Percentiles rank a stretch among this genome's conserved stretches.
Conservation (phyloP, 2,797 vertebrate species). For the Microctenopoma steveboyesi region DNA sequence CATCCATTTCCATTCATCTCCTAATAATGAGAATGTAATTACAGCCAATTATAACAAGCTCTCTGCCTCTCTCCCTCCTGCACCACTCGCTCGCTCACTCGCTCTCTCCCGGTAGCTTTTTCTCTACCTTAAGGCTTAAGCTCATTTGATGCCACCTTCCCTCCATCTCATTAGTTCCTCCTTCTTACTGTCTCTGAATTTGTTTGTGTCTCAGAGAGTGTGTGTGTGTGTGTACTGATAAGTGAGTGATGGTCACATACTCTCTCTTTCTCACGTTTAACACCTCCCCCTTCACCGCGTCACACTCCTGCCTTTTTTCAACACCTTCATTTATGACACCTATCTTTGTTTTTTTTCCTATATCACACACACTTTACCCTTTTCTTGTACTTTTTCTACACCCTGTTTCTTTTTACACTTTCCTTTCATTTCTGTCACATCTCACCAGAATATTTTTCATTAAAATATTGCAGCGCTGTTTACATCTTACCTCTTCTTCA, state of each 20-base stretch:
- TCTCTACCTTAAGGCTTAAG: constrained; percentile 28
- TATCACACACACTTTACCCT: constrained; percentile 5
- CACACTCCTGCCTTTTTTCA: constrained; percentile 41
- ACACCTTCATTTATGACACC: constrained; percentile 49
- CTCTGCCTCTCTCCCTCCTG: constrained; percentile 10
- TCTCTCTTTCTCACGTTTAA: constrained; percentile 48
- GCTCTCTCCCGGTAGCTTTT: constrained; percentile 27
- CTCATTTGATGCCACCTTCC: constrained; percentile 36
- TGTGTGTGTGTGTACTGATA: constrained; percentile 25
- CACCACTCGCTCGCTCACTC: not conserved
- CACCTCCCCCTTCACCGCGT: constrained; percentile 41
- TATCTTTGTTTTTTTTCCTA: constrained; percentile 36
- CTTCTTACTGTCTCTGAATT: constrained; percentile 25
- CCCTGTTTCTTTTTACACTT: constrained; percentile 26
- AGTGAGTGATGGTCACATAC: constrained; percentile 32
- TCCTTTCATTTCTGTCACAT: constrained; percentile 45
- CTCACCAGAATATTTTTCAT: constrained; percentile 32
- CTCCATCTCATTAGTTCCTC: constrained; percentile 53
- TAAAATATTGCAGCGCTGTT: constrained; percentile 43
- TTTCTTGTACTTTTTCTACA: constrained; percentile 7
- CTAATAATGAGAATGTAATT: constrained; percentile 81
- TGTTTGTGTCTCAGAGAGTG: constrained; percentile 34
- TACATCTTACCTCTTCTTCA: constrained; percentile 13
- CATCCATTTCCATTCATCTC: constrained; percentile 75
- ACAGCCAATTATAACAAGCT: constrained; percentile 76